Evolutionary conservation across 2,888 invertebrate genomes (phyloP), one percentile per base, ranked within the genome.

Genomic region (Tetranychus piercei): DNA sequence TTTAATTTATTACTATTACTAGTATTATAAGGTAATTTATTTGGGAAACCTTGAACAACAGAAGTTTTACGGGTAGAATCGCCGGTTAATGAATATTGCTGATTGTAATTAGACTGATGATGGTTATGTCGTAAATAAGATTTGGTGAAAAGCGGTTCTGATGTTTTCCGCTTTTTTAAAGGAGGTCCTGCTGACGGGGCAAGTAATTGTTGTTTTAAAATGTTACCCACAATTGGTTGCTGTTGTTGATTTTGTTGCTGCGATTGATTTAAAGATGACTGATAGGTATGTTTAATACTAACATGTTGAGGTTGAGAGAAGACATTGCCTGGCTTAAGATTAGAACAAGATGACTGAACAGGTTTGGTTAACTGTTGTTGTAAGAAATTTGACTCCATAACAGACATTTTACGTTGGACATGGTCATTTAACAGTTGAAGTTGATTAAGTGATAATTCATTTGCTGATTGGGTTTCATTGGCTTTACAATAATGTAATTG

Each of bases 401-500:
- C 75, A 1, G 75, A 76, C 7, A 76, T 74, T 70, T 75, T 75
- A 20, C 75, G 70, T n/a, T 75, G 75, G 11, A 73, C 73, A 18
- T 73, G 73, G 22, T 69, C 73, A 67, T 22, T 67, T 22, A 45
- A 34, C 23, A 64, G 6, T 44, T 66, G 45, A 15, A 44, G 11
- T 18, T 34, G 71, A 45, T 72, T 44, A 20, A 7, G n/a, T 7
- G 22, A 23, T 6, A 6, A 9, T 11, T 43, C 65, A 73, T 23
- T 20, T 23, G 43, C 1, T 18, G 64, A 9, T 11, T 65, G 6
- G 11, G 55, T 64, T 18, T 44, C 74, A 43, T 70, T 72, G 44
- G 73, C 75, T 64, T 90, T 90, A 81, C 92, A 91, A 81, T 90
- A 90, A 80, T 88, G 88, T 80, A 87, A 85, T 80, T 88, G 87